Percentiles rank a stretch among this genome's conserved stretches.
Conservation (phyloP, 2,797 vertebrate genomes). For the Lepilemur ruficaudatus region DNA sequence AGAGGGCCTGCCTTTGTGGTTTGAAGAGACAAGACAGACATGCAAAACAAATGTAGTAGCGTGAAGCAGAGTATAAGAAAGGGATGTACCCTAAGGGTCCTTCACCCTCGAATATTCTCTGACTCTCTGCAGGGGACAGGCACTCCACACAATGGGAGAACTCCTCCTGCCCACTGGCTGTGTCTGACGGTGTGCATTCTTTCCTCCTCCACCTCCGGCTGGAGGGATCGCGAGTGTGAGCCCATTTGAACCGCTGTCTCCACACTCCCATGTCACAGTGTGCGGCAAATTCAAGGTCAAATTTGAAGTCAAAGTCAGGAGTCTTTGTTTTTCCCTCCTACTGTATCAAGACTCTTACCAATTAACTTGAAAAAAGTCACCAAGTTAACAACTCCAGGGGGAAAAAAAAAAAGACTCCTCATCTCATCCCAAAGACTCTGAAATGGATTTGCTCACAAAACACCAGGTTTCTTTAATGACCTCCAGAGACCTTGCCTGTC, state of each 20-base stretch:
- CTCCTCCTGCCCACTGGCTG: background rate
- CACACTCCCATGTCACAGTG: background rate
- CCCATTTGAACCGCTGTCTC: background rate
- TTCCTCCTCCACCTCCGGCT: background rate
- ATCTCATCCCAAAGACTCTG: constrained; percentile 43
- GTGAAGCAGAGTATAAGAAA: background rate
- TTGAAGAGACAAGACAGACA: background rate
- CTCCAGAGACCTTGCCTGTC: constrained; percentile 21
- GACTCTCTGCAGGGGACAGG: background rate
- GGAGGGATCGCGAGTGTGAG: rapidly evolving
- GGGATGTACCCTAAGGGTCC: background rate
- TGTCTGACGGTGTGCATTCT: background rate
- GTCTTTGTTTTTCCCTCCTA: background rate
- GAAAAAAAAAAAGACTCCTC: background rate
- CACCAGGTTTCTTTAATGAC: constrained; percentile 33
- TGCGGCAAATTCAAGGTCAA: constrained; percentile 46
- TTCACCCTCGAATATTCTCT: background rate
- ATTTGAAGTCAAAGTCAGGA: constrained; percentile 32
- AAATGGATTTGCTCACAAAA: constrained; percentile 51
- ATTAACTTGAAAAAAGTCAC: constrained; percentile 52
- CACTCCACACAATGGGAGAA: background rate
- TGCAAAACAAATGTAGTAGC: background rate
- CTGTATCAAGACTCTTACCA: constrained; percentile 27
- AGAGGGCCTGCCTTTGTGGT: background rate
- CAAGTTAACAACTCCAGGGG: constrained; percentile 42